Base-by-base conservation (phyloP, 1,140 invertebrate genomes). In the Notospermus geniculatus region DNA sequence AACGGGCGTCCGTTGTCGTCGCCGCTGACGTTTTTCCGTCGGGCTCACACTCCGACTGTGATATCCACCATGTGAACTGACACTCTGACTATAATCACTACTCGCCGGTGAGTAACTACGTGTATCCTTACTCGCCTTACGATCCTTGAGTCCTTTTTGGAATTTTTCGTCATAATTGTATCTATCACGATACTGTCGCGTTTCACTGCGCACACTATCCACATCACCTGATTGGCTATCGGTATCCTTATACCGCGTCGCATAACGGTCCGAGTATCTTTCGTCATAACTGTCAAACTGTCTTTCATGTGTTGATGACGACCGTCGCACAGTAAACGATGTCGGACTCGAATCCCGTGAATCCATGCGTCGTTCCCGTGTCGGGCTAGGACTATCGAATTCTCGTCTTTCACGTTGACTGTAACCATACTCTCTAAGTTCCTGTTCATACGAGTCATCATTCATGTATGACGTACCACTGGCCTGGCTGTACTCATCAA, bases 381-480 rank as follows among this genome's bases (percentile, higher is more conserved):
- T 62, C 1, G 68, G 68, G 62, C 71, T 72, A n/a, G 65, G 73
- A 62, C 71, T 71, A 57, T 67, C 71, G 36, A 73, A 62, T 56
- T 79, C 73, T 5, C 56, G 29, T 15, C 80, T 63, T 63, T 81
- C n/a, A n/a, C n/a, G 66, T 64, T 79, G 73, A 64, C 72, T 75
- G 59, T 72, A 73, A 17, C 80, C 73, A 59, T 78, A 78, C 60
- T 84, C 82, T 39, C 79, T 69, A 28, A 84, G 76, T 61, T 85
- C 84, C 57, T 83, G 81, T 59, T 86, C 80, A 66, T 73, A 75
- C n/a, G 74, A 73, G 55, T 74, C 74, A 36, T 65, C 73, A 60
- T 88, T 86, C 58, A 88, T 85, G 69, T 86, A 86, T 63, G 84
- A 86, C 1, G 85, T 84, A 36, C 81, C 84, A 70, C 86, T 86